Evolutionary conservation across 1,140 invertebrate species (phyloP), one percentile per base, ranked within the genome.

Genomic region (Hylyphantes graminicola): DNA sequence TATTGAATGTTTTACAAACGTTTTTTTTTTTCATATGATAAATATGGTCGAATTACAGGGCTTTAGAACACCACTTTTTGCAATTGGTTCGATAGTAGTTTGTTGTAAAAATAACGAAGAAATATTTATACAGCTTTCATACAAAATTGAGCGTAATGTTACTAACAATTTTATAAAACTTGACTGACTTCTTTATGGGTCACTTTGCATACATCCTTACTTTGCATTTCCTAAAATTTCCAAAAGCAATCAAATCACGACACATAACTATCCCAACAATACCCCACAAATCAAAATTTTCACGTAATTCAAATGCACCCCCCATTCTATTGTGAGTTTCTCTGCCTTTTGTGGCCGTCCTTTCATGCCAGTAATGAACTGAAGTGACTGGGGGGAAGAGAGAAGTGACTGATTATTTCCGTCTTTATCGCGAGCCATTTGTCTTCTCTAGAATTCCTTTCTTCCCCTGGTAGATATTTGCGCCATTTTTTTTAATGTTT

Each of bases 351-450:
- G 21, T 64, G n/a, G 12, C 65, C 5, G 35, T 61, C 70, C 70
- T 17, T 53, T 73, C 50, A 73, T 67, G 51, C 50, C 68, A 50
- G n/a, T 73, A 61, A 75, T 75, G 73, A 61, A 75, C 17, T 67
- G 17, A 19, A 12, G 15, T 61, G 35, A 35, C 57, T 19, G 21
- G 35, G 21, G 21, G 12, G 35, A 75, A 57, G 73, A 75, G 48
- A 75, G 61, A 61, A 48, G 73, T 15, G 21, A 17, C 57, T 59
- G 73, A 75, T 75, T 75, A 75, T 75, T 75, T 61, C 54, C 54
- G 73, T 48, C 55, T 75, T 75, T 75, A 75, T 75, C 73, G 21
- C 7, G 0, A 15, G 55, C 21, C 55, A 75, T 75, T 75, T 61
- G 73, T 75, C 73, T 75, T 75, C 57, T 19, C 57, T 11, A 17